These are phyloP conservation scores for Saccopteryx bilineata DNA, from an alignment of 2,113 vertebrate genomes.

Conservation along the genomic window DNA sequence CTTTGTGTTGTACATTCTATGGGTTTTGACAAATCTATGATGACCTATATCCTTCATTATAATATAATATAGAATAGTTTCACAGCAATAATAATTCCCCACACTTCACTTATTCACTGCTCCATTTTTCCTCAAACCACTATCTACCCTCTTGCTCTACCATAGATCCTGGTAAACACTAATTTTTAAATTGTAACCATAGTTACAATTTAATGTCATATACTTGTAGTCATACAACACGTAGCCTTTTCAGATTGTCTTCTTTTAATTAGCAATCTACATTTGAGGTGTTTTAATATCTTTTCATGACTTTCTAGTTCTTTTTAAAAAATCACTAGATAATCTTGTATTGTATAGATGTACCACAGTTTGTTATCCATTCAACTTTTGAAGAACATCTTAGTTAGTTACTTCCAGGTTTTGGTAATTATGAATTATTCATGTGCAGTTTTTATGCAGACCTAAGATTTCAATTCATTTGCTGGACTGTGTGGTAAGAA, in stretches of 20 bases:
- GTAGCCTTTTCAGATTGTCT: background rate
- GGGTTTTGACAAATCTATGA: background rate
- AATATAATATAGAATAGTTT: background rate
- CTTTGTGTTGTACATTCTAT: background rate
- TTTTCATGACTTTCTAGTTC: background rate
- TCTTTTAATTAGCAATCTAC: slow-evolving; percentile 3
- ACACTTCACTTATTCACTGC: background rate
- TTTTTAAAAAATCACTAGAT: background rate
- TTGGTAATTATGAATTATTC: background rate
- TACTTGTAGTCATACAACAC: background rate
- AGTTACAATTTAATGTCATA: background rate
- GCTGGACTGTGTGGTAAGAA: background rate
- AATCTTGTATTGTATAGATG: background rate
- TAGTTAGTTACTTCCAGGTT: slow-evolving; percentile 22
- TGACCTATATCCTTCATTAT: background rate
- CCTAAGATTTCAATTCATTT: background rate
- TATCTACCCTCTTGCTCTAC: background rate
- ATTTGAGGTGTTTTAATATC: background rate
- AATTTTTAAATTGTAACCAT: background rate
- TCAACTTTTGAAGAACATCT: background rate
- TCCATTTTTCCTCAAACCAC: background rate
- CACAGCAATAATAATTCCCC: background rate
- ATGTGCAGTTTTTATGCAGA: background rate
- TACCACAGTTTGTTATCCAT: background rate
- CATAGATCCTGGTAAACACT: background rate